Base-by-base conservation (phyloP, 2,888 invertebrate species). In the Carabus problematicus region DNA sequence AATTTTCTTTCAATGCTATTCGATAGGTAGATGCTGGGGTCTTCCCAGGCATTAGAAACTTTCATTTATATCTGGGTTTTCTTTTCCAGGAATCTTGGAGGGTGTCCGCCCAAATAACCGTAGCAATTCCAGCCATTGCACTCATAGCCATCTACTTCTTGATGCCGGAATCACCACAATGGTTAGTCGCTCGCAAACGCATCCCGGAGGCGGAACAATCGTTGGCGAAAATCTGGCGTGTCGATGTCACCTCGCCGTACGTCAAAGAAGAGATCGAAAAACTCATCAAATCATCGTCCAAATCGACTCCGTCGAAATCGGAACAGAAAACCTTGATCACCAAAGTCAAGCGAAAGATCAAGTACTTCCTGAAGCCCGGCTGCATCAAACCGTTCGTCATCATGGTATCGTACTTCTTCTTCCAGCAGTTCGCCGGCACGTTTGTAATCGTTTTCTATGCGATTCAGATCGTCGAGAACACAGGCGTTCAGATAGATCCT, bases 381-480 rank as follows among this genome's bases (percentile, higher is more conserved):
- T 82, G 83, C 1, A 75, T 82, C 52, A 80, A 83, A 63, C 86
- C 87, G 0, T 83, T 86, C 62, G 52, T 77, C 7, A 80, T 87
- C 9, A 82, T 86, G 74, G 72, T 83, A 2, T 71, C 75, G 0
- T 86, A 81, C 74, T 87, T 87, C 75, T 83, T 86, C 72, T 86
- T 87, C 74, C 87, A 87, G 75, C 87, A 87, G 75, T 84, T 86
- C 71, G 82, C 85, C 3, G 87, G 87, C 0, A 81, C 84, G 1
- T 87, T 86, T 71, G 84, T 85, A 0, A 79, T 87, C 1, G 82
- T 87, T 8, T 86, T 85, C 72, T 87, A 87, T 73, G 86, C 86
- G 8, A 83, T 86, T 0, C 81, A 84, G 71, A 83, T 87, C 0
- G 83, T 83, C 1, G 72, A 76, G 39, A 81, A 81, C 52, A 84